Percentiles rank a stretch among this genome's conserved stretches.
Evolutionary conservation across 1,140 invertebrate genomes (phyloP).

Genomic region (Lordiphosa stackelbergi): DNA sequence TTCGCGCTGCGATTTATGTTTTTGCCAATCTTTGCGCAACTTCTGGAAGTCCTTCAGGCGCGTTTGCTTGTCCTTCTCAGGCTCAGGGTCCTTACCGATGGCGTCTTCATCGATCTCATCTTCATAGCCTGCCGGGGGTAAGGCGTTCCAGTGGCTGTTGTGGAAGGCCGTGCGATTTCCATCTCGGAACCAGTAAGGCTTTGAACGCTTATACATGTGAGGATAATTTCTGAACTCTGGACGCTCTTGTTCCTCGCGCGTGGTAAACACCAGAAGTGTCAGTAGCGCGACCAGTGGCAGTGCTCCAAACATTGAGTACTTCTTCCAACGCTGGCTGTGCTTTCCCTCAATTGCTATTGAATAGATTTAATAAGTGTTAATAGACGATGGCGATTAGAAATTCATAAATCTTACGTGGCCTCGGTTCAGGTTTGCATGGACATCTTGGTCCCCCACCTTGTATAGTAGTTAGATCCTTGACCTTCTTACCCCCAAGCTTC

Average conservation of each 20-base stretch:
- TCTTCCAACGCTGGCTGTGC: conserved; percentile 14
- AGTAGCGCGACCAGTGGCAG: conserved; percentile 37
- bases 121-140: conserved; percentile 88
- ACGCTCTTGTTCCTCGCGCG: conserved; percentile 65
- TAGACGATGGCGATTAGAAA: neutral
- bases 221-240: conserved; percentile 84
- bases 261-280: conserved; percentile 24
- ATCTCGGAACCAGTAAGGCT: conserved; percentile 90
- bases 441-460: neutral
- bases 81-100: conserved; percentile 19
- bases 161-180: conserved; percentile 86
- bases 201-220: conserved; percentile 82
- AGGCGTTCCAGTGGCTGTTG: conserved; percentile 86
- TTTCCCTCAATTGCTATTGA: neutral
- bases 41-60: conserved; percentile 27
- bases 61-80: conserved; percentile 14
- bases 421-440: neutral
- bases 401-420: neutral
- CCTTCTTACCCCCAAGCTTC: too few relatives aligned
- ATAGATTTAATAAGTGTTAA: neutral
- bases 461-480: neutral
- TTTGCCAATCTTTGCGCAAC: conserved; percentile 34
- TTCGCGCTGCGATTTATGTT: conserved; percentile 12
- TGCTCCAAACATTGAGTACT: conserved; percentile 17
- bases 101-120: conserved; percentile 39